Conservation (phyloP, 2,888 invertebrate species). For the Trichacis sp. region DNA sequence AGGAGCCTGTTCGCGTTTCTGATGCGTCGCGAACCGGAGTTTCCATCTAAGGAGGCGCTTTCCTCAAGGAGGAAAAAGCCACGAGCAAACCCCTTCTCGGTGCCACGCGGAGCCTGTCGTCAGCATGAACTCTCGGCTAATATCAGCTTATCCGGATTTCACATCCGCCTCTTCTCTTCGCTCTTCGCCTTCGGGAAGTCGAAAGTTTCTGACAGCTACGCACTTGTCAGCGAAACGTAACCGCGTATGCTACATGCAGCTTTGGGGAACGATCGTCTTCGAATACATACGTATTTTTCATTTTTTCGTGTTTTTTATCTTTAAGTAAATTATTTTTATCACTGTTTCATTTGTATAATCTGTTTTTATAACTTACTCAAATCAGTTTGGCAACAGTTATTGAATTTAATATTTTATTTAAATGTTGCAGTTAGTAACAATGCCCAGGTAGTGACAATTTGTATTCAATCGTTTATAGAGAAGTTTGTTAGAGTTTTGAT, state of each 20-base stretch:
- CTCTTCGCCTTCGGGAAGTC: constrained; percentile 38
- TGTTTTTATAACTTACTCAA: too few relatives aligned
- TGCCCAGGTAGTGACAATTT: too few relatives aligned
- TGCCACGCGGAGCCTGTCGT: constrained; percentile 43
- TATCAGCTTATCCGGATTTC: constrained; percentile 64
- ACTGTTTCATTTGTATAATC: too few relatives aligned
- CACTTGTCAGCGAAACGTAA: constrained; percentile 10
- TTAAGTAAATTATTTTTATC: too few relatives aligned
- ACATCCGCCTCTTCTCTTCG: constrained; percentile 51
- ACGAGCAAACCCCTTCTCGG: constrained; percentile 52
- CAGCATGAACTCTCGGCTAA: constrained; percentile 57
- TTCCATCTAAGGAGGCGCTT: constrained; percentile 51
- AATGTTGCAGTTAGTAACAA: too few relatives aligned
- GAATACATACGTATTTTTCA: too few relatives aligned
- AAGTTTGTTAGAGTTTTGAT: too few relatives aligned
- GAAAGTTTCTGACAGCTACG: constrained; percentile 35
- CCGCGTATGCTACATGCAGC: neutral
- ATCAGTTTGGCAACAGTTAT: too few relatives aligned
- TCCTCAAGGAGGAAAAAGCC: constrained; percentile 54
- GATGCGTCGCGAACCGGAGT: constrained; percentile 55
- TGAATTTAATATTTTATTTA: too few relatives aligned
- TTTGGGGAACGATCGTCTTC: too few relatives aligned
- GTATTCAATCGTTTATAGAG: too few relatives aligned
- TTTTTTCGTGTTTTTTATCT: too few relatives aligned
- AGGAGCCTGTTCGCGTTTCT: constrained; percentile 52